A percentile compares a stretch with the other conserved stretches of the same genome.
Conservation (phyloP, 2,888 invertebrate species). For the Epinotia ramella region DNA sequence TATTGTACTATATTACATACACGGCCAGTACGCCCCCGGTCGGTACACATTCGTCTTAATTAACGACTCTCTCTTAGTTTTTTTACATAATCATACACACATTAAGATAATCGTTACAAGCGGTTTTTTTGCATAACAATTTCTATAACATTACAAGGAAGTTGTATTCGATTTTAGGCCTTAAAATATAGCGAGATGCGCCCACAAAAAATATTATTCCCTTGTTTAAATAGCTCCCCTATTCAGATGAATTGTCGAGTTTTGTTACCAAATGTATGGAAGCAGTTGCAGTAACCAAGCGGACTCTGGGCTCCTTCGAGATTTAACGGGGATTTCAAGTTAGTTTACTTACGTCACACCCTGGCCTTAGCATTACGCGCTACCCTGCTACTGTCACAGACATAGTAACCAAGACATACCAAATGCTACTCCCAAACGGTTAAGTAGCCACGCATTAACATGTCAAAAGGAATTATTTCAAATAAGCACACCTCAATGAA, state of each 20-base stretch:
- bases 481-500: conserved; percentile 12
- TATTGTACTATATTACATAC: not conserved
- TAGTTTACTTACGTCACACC: too few species aligned
- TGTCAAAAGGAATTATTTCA: conserved; percentile 35
- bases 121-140: not conserved
- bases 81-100: conserved; percentile 3
- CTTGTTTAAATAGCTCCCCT: too few species aligned
- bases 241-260: too few species aligned
- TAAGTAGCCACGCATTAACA: conserved; percentile 35
- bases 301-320: too few species aligned
- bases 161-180: not conserved
- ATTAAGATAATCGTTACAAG: conserved; percentile 1
- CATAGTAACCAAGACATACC: not conserved
- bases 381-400: too few species aligned
- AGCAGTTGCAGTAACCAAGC: too few species aligned
- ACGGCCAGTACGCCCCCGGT: not conserved
- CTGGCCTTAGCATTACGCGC: too few species aligned
- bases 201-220: not conserved
- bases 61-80: conserved; percentile 23
- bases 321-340: too few species aligned
- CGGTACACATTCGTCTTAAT: conserved; percentile 8
- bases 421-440: not conserved
- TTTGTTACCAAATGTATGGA: too few species aligned
- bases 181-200: not conserved
- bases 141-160: not conserved